Percentiles rank a stretch among this genome's conserved stretches.
Conservation (phyloP, 2,113 vertebrate genomes). For the Eidolon helvum region DNA sequence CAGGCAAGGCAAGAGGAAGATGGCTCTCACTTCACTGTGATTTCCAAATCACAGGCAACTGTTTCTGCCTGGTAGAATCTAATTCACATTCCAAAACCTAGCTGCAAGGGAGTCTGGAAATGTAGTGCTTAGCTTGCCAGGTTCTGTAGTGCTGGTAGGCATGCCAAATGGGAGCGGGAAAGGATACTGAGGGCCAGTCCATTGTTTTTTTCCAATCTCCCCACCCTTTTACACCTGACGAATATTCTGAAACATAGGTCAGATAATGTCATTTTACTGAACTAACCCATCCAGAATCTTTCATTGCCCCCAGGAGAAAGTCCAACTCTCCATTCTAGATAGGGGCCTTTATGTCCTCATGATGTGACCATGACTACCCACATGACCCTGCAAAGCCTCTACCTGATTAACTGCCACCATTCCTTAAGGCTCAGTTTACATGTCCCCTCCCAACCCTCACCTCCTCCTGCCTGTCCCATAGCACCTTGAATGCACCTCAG, state of each 20-base stretch:
- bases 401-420: too few relatives aligned
- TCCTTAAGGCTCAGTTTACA: neutral
- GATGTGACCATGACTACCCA: neutral
- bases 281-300: neutral
- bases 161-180: neutral
- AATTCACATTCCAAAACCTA: neutral
- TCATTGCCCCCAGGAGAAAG: neutral
- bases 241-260: neutral
- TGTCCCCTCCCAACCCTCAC: fast-evolving
- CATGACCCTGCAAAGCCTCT: neutral
- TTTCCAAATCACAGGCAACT: neutral
- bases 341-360: neutral
- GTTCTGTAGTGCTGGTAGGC: too few relatives aligned
- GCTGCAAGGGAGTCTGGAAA: neutral
- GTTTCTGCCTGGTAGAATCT: neutral
- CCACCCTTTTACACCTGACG: neutral
- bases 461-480: fast-evolving
- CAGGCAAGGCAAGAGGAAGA: neutral
- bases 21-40: neutral
- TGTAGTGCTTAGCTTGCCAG: neutral
- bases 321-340: neutral
- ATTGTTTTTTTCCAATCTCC: neutral
- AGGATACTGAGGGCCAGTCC: neutral
- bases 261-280: neutral
- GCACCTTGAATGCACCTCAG: neutral